Evolutionary conservation across 1,140 invertebrate species (phyloP).

Genomic region (Frieseomelitta varia): DNA sequence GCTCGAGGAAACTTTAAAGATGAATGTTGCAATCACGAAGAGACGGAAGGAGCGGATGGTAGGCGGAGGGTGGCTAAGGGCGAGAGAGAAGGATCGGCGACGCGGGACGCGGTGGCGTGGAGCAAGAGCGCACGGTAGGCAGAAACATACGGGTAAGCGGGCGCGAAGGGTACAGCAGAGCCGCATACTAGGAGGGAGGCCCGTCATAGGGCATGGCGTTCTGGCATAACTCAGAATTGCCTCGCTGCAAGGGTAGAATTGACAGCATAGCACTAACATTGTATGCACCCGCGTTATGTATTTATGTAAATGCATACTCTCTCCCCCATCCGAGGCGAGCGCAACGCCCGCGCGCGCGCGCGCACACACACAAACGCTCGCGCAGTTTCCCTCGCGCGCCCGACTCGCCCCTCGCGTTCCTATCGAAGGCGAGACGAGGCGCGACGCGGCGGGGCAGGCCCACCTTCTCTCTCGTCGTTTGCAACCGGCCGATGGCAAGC

Average conservation of each 20-base stretch:
- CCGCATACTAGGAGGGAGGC: slow-evolving; percentile 60
- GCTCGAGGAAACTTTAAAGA: slow-evolving; percentile 29
- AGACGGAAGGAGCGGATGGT: neutral
- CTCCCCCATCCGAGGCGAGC: slow-evolving; percentile 65
- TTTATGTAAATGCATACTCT: slow-evolving; percentile 82
- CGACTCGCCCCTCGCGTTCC: neutral
- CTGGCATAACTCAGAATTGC: slow-evolving; percentile 82
- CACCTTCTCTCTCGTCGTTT: slow-evolving; percentile 52
- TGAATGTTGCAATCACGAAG: slow-evolving; percentile 44
- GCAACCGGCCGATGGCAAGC: slow-evolving; percentile 64
- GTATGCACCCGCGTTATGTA: slow-evolving; percentile 82
- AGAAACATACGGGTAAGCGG: slow-evolving; percentile 56
- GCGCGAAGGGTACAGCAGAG: slow-evolving; percentile 47
- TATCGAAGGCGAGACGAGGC: neutral
- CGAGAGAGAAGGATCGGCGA: neutral
- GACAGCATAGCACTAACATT: slow-evolving; percentile 82
- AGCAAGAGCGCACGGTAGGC: slow-evolving; percentile 17
- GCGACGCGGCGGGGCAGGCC: neutral
- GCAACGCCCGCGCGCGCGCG: neutral
- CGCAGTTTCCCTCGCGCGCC: slow-evolving; percentile 58
- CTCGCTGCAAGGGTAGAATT: slow-evolving; percentile 80
- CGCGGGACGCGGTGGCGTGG: neutral
- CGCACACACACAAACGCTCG: slow-evolving; percentile 4
- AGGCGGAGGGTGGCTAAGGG: neutral
- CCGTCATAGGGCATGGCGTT: slow-evolving; percentile 75